Evolutionary conservation across 2,888 invertebrate species (phyloP), one percentile per base, ranked within the genome.

Genomic region (Sphaerophoria rueppellii): DNA sequence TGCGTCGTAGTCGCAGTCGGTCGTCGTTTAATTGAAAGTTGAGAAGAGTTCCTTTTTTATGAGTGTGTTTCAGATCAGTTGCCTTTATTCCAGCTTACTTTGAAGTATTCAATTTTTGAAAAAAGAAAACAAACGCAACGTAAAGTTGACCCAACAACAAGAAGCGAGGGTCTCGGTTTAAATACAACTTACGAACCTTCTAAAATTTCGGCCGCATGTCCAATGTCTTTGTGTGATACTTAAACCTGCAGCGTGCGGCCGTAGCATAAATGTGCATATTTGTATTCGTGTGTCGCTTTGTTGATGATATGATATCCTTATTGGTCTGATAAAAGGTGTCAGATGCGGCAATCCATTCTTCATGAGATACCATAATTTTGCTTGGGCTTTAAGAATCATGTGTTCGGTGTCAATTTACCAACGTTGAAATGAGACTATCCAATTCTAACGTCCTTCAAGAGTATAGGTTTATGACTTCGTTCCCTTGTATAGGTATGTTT

Each of bases 211-310:
- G 46, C n/a, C 9, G 32, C 46, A 43, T 48, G 48, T 48, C 34
- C 9, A 5, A 48, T 61, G 16, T 75, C 55, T 60, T 46, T 58
- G 32, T 32, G 52, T 16, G 40, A 9, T 54, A 48, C 5, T 54
- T 55, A 52, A 24, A 65, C n/a, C 54, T 69, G 82, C 61, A 76
- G 69, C 55, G 75, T 61, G 52, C 35, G 37, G 50, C 37, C 16
- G 46, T 11, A 32, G 24, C 48, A 65, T 50, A 12, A 34, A 46
- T 63, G 40, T 78, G 79, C 70, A 78, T 79, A 74, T 79, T 74
- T 63, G 65, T 79, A 79, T 82, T 71, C 78, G 74, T 74, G 78
- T 82, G 82, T 82, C 74, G 60, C 74, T 71, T 70, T 46, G 74
- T 71, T 82, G 74, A 57, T 54, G 79, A 54, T 58, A 14, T 67